phyloP scores from a whole-genome alignment of 2,797 vertebrate genomes.

The Cryptoblepharus egeriae region DNA sequence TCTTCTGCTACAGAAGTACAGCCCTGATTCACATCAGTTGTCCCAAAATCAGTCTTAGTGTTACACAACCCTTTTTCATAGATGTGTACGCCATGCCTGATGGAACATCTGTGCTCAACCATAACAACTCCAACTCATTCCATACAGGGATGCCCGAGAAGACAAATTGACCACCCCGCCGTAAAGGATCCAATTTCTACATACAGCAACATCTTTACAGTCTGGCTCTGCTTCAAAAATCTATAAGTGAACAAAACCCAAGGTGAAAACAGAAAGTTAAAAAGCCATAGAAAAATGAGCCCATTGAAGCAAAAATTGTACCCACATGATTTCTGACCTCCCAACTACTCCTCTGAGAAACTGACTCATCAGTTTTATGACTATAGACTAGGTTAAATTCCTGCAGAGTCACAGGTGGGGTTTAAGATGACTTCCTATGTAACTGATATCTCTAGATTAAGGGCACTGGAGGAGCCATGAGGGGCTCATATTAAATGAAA shows the following conservation, averaged over 20 bases:
- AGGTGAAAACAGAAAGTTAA: not conserved
- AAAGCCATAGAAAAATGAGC: not conserved
- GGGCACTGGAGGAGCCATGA: not conserved
- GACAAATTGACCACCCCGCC: not conserved
- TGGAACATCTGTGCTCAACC: not conserved
- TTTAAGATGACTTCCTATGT: not conserved
- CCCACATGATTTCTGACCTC: not conserved
- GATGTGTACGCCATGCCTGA: not conserved
- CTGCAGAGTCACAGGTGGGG: rapidly evolving
- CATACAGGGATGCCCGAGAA: not conserved
- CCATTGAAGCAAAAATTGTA: not conserved
- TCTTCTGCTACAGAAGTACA: not conserved
- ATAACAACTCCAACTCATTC: not conserved
- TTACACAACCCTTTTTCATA: not conserved
- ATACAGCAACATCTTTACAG: not conserved
- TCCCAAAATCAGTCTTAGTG: not conserved
- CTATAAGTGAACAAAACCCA: not conserved
- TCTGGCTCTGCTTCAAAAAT: not conserved
- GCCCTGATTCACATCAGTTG: not conserved
- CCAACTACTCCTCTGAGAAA: not conserved
- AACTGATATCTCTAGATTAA: not conserved
- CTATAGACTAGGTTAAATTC: not conserved
- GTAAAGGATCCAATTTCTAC: not conserved
- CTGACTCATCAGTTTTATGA: not conserved
- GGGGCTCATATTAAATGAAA: not conserved